phyloP scores from a whole-genome alignment of 1,140 invertebrate genomes.

The Lordiphosa collinella region DNA sequence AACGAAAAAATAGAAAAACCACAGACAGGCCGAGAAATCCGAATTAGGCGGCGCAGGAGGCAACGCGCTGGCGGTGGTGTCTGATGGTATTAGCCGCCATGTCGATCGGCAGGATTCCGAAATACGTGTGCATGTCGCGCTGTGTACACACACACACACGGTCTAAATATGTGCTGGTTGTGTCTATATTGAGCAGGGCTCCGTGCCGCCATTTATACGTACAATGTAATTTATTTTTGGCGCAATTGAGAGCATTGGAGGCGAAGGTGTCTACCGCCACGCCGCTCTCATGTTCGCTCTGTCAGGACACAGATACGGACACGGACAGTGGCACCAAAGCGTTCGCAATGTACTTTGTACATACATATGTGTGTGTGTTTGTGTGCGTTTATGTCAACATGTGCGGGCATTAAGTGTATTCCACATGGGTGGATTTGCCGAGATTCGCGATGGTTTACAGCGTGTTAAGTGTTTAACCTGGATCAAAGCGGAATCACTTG shows the following conservation, averaged over 20 bases:
- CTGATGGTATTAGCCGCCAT: constrained; percentile 21
- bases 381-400: constrained; percentile 9
- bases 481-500: constrained; percentile 55
- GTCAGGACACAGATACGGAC: constrained; percentile 14
- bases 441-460: constrained; percentile 56
- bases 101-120: constrained; percentile 39
- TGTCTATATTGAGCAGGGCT: constrained; percentile 25
- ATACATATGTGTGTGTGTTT: not conserved
- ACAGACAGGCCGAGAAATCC: constrained; percentile 25
- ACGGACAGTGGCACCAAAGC: constrained; percentile 4
- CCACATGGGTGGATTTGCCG: constrained; percentile 58
- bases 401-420: constrained; percentile 52
- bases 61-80: constrained; percentile 7
- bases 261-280: constrained; percentile 17
- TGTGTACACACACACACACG: constrained; percentile 1
- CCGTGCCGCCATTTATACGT: constrained; percentile 20
- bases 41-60: constrained; percentile 32
- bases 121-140: constrained; percentile 15
- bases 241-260: constrained; percentile 39
- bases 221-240: constrained; percentile 60
- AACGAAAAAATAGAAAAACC: constrained; percentile 12
- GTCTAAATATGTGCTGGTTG: constrained; percentile 27
- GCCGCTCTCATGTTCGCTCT: constrained; percentile 25
- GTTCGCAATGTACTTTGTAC: not conserved
- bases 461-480: constrained; percentile 60